Base-by-base conservation (phyloP, 2,888 invertebrate genomes). In the Chydorus sphaericus region DNA sequence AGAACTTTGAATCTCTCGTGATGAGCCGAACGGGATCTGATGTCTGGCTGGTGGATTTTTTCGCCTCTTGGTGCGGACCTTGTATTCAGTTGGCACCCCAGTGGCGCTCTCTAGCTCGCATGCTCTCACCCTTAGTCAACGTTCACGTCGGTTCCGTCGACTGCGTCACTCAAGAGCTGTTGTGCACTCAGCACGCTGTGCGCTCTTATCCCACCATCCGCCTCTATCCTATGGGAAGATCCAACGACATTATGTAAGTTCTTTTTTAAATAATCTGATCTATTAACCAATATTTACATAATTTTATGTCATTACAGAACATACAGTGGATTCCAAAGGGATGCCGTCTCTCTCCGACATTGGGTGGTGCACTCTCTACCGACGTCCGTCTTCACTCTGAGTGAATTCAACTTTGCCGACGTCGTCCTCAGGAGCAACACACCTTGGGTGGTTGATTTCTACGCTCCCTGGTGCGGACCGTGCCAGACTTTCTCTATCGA, bases 61-160 rank as follows among this genome's bases (percentile, higher is more conserved):
- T 74, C 66, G 82, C 81, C 11, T 80, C 82, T 1, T 83, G 83
- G 83, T 85, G 85, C 70, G 79, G 78, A 2, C 83, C 83, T 1
- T 85, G 85, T 66, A 79, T 80, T 63, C 76, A 78, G 65, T 69
- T 85, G 60, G 75, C 77, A 10, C 79, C 81, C 1, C 77, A 83
- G 62, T 83, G 80, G 77, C 73, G 80, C 39, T 72, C 73, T 64
- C 70, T 84, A 31, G 82, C 83, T 2, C 77, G 62, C 49, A 59
- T 60, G 56, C 51, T 57, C 1, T 16, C 31, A 28, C 55, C 55
- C 16, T 20, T 54, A 18, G 28, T 6, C 8, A 51, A 71, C 60
- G 69, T 83, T 3, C 72, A 74, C 62, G 71, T 84, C 23, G 83
- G 77, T 0, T 53, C 38, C 16, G 53, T 85, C 1, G 78, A 85